These are phyloP conservation scores for Icerya purchasi DNA, from an alignment of 2,888 invertebrate species.

Conservation along the genomic window DNA sequence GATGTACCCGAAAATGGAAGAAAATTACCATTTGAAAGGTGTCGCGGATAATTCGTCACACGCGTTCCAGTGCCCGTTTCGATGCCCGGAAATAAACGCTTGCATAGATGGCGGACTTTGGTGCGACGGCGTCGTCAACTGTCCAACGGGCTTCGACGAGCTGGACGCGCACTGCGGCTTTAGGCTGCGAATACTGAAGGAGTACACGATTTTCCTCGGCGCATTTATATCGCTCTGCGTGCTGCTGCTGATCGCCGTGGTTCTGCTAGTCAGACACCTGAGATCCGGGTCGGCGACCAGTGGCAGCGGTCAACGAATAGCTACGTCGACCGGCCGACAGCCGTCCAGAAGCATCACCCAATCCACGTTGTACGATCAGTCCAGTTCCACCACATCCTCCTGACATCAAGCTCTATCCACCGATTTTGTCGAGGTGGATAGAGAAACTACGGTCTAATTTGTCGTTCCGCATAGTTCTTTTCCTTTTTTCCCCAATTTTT, in stretches of 20 bases:
- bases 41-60: not conserved
- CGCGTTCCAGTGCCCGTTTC: conserved; percentile 46
- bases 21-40: too few relatives aligned
- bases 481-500: too few relatives aligned
- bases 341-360: conserved; percentile 46
- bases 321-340: conserved; percentile 26
- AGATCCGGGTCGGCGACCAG: not conserved
- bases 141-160: conserved; percentile 61
- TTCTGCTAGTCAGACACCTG: conserved; percentile 2
- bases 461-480: too few relatives aligned
- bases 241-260: conserved; percentile 11
- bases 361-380: conserved; percentile 40
- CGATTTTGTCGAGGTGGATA: conserved; percentile 80
- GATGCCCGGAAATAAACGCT: conserved; percentile 57
- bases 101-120: conserved; percentile 57
- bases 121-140: conserved; percentile 59
- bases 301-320: not conserved
- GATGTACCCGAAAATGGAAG: not conserved
- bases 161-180: conserved; percentile 44
- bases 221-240: conserved; percentile 16
- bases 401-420: conserved; percentile 78
- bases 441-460: conserved; percentile 83
- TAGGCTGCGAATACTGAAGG: conserved; percentile 15
- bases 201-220: conserved; percentile 18
- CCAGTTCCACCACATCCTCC: conserved; percentile 42